Base-by-base conservation (phyloP, 2,113 vertebrate species). In the Labeo catla region DNA sequence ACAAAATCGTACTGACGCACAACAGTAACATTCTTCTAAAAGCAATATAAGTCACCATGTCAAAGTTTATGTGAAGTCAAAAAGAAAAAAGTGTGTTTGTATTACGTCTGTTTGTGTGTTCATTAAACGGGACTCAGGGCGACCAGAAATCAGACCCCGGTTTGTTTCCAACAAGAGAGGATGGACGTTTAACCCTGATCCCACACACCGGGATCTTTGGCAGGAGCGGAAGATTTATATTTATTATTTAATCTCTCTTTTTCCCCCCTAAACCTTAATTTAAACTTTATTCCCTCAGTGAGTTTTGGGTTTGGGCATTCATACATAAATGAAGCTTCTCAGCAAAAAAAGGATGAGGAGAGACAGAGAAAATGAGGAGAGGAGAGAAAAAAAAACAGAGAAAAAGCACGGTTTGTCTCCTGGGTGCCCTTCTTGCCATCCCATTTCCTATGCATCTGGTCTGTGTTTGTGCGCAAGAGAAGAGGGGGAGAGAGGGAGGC, bases 341-440 rank as follows among this genome's bases (percentile, higher is more conserved):
- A 90, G 90, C 91, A 94, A 91, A 92, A 83, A 72, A 86, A 63
- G 19, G 57, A 84, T 85, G 83, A 76, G 81, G 72, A 84, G 79
- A 73, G 74, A 61, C 84, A 74, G 85, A 54, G 66, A 81, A 68
- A 77, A 43, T 19, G 23, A 83, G 47, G 80, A 83, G 68, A 73
- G 50, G 19, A 80, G 85, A 86, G 68, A 47, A 76, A 47, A 68
- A 83, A 87, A 86, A 84, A 88, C 49, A 85, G 47, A 88, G 90
- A 92, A 92, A 94, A 93, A 94, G 87, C 90, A 93, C 91, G 93
- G 95, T 81, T 91, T 93, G 94, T 97, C 96, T 97, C 96, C 93
- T 95, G 96, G 95, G 96, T 97, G 96, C 96, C 96, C 96, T 92
- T 92, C 94, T 95, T 96, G 95, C 94, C 94, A 96, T 95, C 95